Percentiles rank a stretch among this genome's conserved stretches.
Conservation (phyloP, 1,140 invertebrate species). For the Homalodisca vitripennis region DNA sequence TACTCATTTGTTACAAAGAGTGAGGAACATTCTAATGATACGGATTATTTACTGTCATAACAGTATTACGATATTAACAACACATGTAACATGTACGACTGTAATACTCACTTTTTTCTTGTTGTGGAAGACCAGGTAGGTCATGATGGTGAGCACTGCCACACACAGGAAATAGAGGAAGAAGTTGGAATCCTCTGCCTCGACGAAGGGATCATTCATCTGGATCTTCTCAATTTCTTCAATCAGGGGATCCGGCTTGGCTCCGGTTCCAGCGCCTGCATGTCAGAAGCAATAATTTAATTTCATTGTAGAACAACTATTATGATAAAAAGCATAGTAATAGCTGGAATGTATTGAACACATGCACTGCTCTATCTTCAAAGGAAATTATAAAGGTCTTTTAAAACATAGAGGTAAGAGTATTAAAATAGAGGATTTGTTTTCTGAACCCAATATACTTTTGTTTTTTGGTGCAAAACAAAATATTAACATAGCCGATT, state of each 20-base stretch:
- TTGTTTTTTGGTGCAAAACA: too few species aligned
- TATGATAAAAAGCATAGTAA: not conserved
- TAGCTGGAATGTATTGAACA: not conserved
- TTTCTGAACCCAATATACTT: too few species aligned
- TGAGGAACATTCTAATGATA: too few species aligned
- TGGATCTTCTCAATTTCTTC: conserved; percentile 6
- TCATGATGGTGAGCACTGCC: conserved; percentile 49
- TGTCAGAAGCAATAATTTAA: not conserved
- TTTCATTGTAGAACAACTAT: not conserved
- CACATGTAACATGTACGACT: not conserved
- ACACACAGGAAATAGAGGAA: conserved; percentile 52
- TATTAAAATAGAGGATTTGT: not conserved
- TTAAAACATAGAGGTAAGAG: not conserved
- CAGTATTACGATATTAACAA: not conserved
- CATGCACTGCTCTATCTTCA: not conserved
- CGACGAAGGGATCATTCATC: conserved; percentile 28
- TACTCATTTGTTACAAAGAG: too few species aligned
- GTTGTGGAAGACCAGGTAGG: conserved; percentile 53
- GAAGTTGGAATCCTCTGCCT: conserved; percentile 48
- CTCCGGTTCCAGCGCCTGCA: not conserved
- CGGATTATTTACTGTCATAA: too few species aligned
- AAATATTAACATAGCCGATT: too few species aligned
- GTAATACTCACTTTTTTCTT: conserved; percentile 48
- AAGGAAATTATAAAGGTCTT: not conserved
- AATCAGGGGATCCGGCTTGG: not conserved